phyloP scores from a whole-genome alignment of 2,113 vertebrate species.

The Chamaetylas fuelleborni region DNA sequence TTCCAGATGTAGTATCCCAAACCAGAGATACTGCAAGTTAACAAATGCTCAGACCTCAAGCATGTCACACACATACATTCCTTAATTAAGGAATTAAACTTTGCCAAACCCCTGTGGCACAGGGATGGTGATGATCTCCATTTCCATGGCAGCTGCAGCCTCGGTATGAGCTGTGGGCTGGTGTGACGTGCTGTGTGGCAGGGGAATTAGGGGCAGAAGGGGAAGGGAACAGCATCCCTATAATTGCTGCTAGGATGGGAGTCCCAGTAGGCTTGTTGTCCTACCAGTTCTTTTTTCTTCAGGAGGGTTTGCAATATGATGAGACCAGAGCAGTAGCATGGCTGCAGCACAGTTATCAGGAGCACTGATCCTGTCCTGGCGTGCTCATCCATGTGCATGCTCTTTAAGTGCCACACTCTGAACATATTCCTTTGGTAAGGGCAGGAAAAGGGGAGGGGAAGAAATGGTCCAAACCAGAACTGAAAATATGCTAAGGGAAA shows the following conservation, averaged over 20 bases:
- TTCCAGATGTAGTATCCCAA: neutral
- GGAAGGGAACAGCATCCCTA: neutral
- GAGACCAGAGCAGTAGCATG: rapidly evolving
- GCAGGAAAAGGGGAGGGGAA: neutral
- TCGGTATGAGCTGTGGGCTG: rapidly evolving
- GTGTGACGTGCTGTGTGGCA: neutral
- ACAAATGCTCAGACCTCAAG: neutral
- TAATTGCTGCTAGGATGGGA: neutral
- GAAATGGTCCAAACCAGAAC: neutral
- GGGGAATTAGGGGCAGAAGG: neutral
- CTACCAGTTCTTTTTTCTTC: neutral
- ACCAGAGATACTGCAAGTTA: neutral
- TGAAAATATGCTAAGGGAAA: neutral
- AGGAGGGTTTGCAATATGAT: neutral
- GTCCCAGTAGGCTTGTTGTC: neutral
- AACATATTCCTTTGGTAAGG: neutral
- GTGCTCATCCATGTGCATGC: rapidly evolving
- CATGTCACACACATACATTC: neutral
- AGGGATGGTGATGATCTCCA: neutral
- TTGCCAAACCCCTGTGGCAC: neutral
- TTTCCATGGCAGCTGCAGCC: neutral
- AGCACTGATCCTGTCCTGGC: neutral
- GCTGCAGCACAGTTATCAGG: neutral
- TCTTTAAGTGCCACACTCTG: neutral
- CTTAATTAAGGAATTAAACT: neutral